These are phyloP conservation scores for Trypoxylon attenuatum DNA, from an alignment of 2,888 invertebrate species.

Conservation along the genomic window DNA sequence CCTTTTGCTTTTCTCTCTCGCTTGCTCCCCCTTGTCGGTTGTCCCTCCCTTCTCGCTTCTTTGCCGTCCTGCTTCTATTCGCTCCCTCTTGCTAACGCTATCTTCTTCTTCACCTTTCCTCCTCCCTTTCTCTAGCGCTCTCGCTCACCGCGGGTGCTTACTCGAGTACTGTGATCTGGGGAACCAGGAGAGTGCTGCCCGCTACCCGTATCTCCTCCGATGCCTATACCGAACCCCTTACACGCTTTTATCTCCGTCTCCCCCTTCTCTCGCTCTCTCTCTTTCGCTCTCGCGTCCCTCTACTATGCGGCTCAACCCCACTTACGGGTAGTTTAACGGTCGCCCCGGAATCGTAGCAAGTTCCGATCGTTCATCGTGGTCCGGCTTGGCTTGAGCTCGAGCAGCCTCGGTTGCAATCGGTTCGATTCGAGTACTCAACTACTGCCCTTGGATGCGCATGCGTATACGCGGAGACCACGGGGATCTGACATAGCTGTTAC, in stretches of 20 bases:
- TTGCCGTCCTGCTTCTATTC: neutral
- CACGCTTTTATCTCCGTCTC: constrained; percentile 5
- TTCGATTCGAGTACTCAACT: neutral
- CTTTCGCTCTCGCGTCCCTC: constrained; percentile 17
- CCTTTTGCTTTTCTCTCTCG: constrained; percentile 26
- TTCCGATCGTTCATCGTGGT: neutral
- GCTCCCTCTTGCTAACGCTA: neutral
- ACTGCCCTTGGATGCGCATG: constrained; percentile 22
- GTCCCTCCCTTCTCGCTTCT: constrained; percentile 12
- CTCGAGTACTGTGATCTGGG: constrained; percentile 38
- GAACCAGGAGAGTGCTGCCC: too few relatives aligned
- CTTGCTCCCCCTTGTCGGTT: constrained; percentile 24
- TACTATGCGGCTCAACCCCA: constrained; percentile 24
- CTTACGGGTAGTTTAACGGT: constrained; percentile 35
- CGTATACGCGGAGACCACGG: constrained; percentile 1
- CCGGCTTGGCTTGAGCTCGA: constrained; percentile 35
- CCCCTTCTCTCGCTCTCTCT: constrained; percentile 9
- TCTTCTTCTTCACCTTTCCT: neutral
- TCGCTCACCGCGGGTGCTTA: constrained; percentile 21
- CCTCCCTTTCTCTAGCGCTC: constrained; percentile 13
- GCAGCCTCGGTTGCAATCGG: constrained; percentile 37
- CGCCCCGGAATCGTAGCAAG: constrained; percentile 27
- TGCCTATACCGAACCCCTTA: constrained; percentile 14
- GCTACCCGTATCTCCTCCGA: constrained; percentile 43
- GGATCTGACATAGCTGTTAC: constrained; percentile 30